Conservation (phyloP, 2,888 invertebrate genomes). For the Protodeltote pygarga region DNA sequence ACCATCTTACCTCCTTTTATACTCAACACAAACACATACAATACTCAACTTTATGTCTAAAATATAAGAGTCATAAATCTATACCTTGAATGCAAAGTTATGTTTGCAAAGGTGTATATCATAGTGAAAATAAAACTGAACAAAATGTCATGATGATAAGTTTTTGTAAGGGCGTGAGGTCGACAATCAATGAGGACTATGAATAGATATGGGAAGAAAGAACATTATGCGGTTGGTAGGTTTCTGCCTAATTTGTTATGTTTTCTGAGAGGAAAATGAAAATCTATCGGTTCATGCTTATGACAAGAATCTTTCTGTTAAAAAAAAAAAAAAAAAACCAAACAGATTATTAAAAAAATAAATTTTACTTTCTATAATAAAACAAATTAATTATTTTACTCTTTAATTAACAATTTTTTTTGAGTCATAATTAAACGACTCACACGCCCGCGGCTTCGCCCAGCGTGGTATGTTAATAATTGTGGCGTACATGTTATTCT, state of each 20-base stretch:
- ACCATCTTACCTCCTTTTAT: conserved; percentile 61
- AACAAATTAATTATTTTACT: too few relatives aligned
- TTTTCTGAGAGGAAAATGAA: conserved; percentile 51
- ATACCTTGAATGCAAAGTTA: conserved; percentile 19
- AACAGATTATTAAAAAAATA: too few relatives aligned
- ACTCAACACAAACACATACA: conserved; percentile 31
- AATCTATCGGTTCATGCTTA: too few relatives aligned
- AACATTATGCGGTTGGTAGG: conserved; percentile 30
- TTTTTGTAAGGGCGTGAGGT: conserved; percentile 84
- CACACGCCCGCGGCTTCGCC: too few relatives aligned
- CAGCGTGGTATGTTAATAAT: too few relatives aligned
- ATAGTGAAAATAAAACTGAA: conserved; percentile 83
- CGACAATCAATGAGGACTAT: conserved; percentile 72
- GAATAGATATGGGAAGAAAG: conserved; percentile 57
- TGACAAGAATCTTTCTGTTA: too few relatives aligned
- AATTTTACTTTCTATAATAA: too few relatives aligned
- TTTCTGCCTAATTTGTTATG: conserved; percentile 52
- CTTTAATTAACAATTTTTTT: too few relatives aligned
- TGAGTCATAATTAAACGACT: too few relatives aligned
- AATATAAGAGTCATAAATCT: conserved; percentile 2
- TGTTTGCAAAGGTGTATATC: conserved; percentile 74
- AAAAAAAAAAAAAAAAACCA: too few relatives aligned
- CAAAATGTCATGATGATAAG: conserved; percentile 83
- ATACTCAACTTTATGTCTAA: conserved; percentile 46
- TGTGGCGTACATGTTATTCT: too few relatives aligned